Percentiles rank a stretch among this genome's conserved stretches.
Evolutionary conservation across 2,797 vertebrate species (phyloP).

Genomic region (Cebuella pygmaea): DNA sequence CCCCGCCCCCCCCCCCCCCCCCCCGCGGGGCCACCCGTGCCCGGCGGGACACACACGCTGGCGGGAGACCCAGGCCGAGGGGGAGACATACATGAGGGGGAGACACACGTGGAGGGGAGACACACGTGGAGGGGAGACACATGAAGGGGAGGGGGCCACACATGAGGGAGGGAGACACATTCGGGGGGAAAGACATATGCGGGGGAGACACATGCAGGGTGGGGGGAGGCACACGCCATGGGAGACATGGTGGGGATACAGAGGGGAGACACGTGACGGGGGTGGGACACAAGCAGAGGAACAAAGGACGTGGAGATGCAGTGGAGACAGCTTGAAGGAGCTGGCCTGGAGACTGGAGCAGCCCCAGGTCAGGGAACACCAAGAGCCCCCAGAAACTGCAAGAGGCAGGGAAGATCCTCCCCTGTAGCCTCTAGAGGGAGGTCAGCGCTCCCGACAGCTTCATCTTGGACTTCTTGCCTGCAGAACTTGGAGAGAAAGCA

Average conservation of each 20-base stretch:
- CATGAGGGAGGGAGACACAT: too few species aligned
- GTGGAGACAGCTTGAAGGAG: accelerated
- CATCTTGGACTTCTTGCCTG: neutral
- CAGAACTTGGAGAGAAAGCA: too few species aligned
- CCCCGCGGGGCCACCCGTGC: too few species aligned
- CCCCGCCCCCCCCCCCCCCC: too few species aligned
- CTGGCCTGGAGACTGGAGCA: accelerated
- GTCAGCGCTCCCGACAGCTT: neutral
- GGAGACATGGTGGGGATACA: too few species aligned
- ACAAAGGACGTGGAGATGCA: accelerated
- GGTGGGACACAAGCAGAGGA: neutral
- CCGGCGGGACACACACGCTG: accelerated
- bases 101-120: accelerated
- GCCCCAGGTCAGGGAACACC: accelerated
- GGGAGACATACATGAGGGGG: accelerated
- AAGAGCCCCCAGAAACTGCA: accelerated
- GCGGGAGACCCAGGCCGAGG: accelerated
- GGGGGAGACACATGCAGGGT: too few species aligned
- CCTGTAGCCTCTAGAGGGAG: neutral
- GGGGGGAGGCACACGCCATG: too few species aligned
- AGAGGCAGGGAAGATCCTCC: neutral
- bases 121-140: too few species aligned
- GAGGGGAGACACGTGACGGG: too few species aligned
- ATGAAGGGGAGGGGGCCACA: too few species aligned
- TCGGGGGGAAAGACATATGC: too few species aligned